phyloP scores from a whole-genome alignment of 2,888 invertebrate species.

The Micoletzkya japonica region DNA sequence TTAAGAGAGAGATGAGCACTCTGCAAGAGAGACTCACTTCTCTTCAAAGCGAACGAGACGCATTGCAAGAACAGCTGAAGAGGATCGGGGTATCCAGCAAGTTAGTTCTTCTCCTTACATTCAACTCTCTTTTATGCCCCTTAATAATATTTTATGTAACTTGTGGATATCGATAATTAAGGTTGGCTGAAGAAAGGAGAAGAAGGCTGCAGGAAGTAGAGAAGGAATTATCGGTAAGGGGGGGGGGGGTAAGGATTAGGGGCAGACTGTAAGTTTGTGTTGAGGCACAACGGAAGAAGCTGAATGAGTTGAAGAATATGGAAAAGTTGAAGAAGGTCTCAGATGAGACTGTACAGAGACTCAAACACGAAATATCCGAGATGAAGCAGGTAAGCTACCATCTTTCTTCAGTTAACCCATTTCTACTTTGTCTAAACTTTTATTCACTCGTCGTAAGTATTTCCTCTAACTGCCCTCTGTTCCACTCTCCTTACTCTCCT shows the following conservation, averaged over 20 bases:
- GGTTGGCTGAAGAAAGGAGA: slow-evolving; percentile 43
- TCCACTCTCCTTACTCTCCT: no score
- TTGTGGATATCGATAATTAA: no score
- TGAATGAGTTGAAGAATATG: slow-evolving; percentile 38
- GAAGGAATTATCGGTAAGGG: slow-evolving; percentile 32
- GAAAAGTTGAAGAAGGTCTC: slow-evolving; percentile 30
- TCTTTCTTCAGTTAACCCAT: no score
- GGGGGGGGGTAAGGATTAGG: no score
- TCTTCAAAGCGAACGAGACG: slow-evolving; percentile 18
- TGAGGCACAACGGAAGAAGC: slow-evolving; percentile 32
- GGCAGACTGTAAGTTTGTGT: not conserved
- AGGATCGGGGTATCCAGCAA: not conserved
- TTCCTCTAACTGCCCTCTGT: no score
- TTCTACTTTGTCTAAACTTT: no score
- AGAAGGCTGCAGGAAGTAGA: slow-evolving; percentile 43
- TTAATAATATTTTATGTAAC: no score
- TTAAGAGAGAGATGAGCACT: slow-evolving; percentile 14
- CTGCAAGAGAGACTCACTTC: not conserved
- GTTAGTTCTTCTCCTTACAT: no score
- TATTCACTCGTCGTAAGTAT: no score
- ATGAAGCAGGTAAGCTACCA: slow-evolving; percentile 32
- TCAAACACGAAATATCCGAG: slow-evolving; percentile 30
- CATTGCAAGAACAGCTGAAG: slow-evolving; percentile 19
- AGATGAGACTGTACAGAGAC: slow-evolving; percentile 30
- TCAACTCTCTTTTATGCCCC: no score